Conservation (phyloP, 2,113 vertebrate genomes). For the Oreochromis tanganicae region DNA sequence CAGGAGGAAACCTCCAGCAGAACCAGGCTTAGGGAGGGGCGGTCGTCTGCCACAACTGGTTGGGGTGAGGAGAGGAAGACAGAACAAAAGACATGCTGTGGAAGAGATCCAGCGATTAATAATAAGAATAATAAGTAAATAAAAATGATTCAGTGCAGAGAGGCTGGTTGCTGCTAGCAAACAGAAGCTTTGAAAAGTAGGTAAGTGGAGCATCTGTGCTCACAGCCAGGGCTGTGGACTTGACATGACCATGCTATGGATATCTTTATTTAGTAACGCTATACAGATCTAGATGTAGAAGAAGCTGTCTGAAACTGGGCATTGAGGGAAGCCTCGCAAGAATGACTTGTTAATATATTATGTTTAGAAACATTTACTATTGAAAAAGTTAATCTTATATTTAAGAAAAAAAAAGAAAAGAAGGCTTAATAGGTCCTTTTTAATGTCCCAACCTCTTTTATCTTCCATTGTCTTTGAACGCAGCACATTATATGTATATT, state of each 20-base stretch:
- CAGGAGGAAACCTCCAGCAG: not conserved
- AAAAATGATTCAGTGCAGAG: not conserved
- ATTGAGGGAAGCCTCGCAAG: not conserved
- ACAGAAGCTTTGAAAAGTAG: not conserved
- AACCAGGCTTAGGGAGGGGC: not conserved
- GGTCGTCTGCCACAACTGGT: rapidly evolving
- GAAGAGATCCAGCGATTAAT: not conserved
- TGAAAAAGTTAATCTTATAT: not conserved
- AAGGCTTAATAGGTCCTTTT: not conserved
- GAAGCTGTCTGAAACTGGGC: not conserved
- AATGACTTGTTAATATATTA: not conserved
- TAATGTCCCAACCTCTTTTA: not conserved
- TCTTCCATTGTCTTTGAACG: not conserved
- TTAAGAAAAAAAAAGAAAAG: not conserved
- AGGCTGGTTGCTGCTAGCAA: not conserved
- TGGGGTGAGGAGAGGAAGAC: not conserved
- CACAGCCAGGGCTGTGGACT: not conserved
- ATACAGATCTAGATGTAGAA: not conserved
- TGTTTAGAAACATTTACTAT: not conserved
- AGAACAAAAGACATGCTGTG: not conserved
- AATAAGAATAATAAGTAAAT: not conserved
- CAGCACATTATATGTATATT: not conserved
- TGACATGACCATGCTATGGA: not conserved
- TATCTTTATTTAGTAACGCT: not conserved
- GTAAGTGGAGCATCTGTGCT: not conserved